Evolutionary conservation across 23 tunicate species (phyloP), one percentile per base, ranked within the genome.

Genomic region (Ciona savignyi): DNA sequence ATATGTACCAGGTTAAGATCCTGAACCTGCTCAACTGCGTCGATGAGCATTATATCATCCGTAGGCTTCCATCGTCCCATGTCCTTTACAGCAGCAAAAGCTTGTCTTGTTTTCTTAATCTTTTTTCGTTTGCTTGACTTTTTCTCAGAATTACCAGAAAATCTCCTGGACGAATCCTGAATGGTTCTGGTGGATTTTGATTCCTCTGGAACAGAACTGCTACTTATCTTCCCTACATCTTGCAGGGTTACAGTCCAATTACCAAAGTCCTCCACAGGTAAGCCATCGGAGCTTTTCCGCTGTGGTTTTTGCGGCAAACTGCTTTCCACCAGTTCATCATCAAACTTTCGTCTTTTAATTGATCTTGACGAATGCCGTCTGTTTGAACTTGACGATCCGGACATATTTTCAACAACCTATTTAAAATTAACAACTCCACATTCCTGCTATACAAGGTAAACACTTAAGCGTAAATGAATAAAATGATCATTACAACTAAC

Each of bases 11-110:
- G 34, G 32, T 70, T 22, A 20, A 84, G 71, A 42, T 84, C 86
- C 19, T 77, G 72, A 24, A 91, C 66, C 31, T 85, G 90, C 67
- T 79, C 85, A 20, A 84, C 86, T 3, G 84, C 84, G 80, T 91
- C 87, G 2, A 91, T 85, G 0, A 91, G 62, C 75, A 91, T 42
- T 28, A 91, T 80, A 65, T 91, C 90, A 77, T 91, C 97, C 3
- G 97, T 85, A 23, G 97, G 84, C 67, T 85, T 84, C 97, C 97
- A 91, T 15, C 97, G 81, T 2, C 89, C 89, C 89, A 90, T 90
- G 56, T 90, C 97, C 51, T 83, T 90, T n/a, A 75, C 89, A 2
- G 85, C 97, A 24, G 89, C 97, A 79, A 83, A 90, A 27, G 89
- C 97, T 74, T 88, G 87, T 33, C 87, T 61, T 0, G 86, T 81